phyloP scores from a whole-genome alignment of 2,797 vertebrate genomes.

The Alfaro cultratus region DNA sequence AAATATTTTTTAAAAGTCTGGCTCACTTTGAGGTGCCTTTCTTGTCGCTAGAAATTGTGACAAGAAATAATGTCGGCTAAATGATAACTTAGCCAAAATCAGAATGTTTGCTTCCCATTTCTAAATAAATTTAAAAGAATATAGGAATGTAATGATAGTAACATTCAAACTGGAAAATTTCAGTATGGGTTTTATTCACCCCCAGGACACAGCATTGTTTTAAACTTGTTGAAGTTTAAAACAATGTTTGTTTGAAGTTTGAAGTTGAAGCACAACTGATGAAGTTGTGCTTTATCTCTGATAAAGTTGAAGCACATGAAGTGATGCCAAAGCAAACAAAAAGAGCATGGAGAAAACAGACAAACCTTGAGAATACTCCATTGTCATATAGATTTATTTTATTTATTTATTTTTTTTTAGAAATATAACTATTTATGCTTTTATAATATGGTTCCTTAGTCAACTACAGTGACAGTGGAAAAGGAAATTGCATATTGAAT shows the following conservation, averaged over 20 bases:
- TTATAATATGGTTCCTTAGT: not conserved
- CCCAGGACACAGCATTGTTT: not conserved
- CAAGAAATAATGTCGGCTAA: too few species aligned
- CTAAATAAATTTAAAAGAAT: not conserved
- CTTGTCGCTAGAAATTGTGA: not conserved
- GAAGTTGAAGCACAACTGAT: too few species aligned
- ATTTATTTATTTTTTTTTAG: not conserved
- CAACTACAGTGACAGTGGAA: not conserved
- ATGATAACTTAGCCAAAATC: not conserved
- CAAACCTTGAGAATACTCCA: not conserved
- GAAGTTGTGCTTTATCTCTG: too few species aligned
- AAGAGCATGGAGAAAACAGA: not conserved
- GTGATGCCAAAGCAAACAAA: not conserved
- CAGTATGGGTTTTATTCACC: not conserved
- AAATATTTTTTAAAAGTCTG: not conserved
- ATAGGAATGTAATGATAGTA: not conserved
- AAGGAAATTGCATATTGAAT: not conserved
- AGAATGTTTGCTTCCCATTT: not conserved
- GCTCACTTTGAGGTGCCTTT: not conserved
- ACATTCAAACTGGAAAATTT: not conserved
- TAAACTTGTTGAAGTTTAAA: too few species aligned
- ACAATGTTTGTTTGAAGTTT: too few species aligned
- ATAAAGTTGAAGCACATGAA: not conserved
- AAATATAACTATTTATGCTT: not conserved
- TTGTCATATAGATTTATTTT: not conserved